Conservation (phyloP, 2,797 vertebrate genomes). For the Acanthis flammea region DNA sequence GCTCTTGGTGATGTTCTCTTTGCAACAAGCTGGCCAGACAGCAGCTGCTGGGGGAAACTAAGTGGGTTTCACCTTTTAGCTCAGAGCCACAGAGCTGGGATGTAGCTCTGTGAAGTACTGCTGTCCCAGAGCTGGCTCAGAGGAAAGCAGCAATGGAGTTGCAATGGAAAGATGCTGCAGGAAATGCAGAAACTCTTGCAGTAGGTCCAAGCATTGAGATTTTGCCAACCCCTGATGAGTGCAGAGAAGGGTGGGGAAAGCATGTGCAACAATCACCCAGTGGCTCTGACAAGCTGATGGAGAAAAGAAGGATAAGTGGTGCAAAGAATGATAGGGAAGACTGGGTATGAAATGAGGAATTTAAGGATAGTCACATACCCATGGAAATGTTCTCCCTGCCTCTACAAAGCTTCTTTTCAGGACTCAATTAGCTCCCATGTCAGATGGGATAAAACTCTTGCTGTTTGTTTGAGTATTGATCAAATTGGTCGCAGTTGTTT, state of each 20-base stretch:
- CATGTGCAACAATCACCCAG: accelerated
- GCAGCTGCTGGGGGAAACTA: background rate
- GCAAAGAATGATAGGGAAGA: background rate
- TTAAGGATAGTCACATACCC: background rate
- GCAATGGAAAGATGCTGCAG: background rate
- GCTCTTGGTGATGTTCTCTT: background rate
- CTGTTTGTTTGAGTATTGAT: background rate
- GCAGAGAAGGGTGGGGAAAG: background rate
- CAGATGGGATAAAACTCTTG: background rate
- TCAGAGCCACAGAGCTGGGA: background rate
- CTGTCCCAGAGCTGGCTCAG: background rate
- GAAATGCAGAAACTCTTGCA: background rate
- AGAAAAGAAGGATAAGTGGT: background rate
- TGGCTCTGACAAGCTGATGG: background rate
- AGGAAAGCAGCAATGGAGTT: accelerated
- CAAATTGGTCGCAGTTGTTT: background rate
- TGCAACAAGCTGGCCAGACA: background rate
- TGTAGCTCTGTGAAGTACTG: background rate
- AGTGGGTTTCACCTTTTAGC: background rate
- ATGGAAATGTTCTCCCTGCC: background rate
- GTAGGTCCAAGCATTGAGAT: background rate
- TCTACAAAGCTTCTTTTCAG: background rate
- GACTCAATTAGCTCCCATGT: background rate
- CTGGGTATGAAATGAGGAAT: background rate
- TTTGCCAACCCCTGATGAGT: background rate